Conservation (phyloP, 1,140 invertebrate genomes). For the Neuroterus valhalla region DNA sequence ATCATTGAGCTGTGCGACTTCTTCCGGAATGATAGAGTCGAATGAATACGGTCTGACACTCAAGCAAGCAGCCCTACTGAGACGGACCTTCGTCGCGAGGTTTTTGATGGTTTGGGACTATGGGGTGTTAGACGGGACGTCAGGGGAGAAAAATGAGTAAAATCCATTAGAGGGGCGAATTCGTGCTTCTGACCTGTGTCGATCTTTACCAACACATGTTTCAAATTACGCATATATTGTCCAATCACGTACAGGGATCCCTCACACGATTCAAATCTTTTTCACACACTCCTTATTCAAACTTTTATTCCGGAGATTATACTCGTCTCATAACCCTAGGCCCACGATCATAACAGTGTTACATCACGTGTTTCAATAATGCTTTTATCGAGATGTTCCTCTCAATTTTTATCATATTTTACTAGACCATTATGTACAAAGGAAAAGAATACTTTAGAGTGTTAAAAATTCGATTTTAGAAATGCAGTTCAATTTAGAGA, state of each 20-base stretch:
- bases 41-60: neutral
- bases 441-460: too few relatives aligned
- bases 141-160: slow-evolving; percentile 74
- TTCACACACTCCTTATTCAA: slow-evolving; percentile 8
- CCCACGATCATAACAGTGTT: slow-evolving; percentile 3
- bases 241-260: slow-evolving; percentile 35
- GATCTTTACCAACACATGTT: slow-evolving; percentile 38
- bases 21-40: neutral
- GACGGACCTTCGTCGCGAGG: slow-evolving; percentile 43
- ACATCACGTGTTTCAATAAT: slow-evolving; percentile 19
- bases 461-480: too few relatives aligned
- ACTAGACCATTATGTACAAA: too few relatives aligned
- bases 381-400: neutral
- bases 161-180: slow-evolving; percentile 74
- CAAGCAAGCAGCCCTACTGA: slow-evolving; percentile 25
- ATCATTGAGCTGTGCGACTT: neutral
- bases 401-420: neutral
- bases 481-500: too few relatives aligned
- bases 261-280: slow-evolving; percentile 6
- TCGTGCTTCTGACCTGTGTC: slow-evolving; percentile 46
- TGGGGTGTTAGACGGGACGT: slow-evolving; percentile 48
- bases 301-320: slow-evolving; percentile 3
- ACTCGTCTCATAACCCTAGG: slow-evolving; percentile 11
- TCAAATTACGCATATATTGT: slow-evolving; percentile 37
- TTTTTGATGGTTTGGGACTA: slow-evolving; percentile 54